Conservation (phyloP, 2,888 invertebrate genomes). For the Patella depressa region DNA sequence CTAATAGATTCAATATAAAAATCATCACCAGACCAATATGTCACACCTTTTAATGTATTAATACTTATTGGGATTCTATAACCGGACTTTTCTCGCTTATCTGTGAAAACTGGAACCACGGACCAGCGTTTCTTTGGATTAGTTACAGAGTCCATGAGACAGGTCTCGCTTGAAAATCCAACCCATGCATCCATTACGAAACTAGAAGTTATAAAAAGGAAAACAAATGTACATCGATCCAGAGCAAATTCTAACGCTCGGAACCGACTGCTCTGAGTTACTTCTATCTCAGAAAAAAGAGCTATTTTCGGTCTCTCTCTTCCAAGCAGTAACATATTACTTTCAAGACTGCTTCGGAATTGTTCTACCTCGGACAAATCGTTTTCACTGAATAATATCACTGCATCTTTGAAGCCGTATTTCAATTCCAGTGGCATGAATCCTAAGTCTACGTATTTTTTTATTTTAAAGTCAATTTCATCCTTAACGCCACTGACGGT, state of each 20-base stretch:
- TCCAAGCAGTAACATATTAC: slow-evolving; percentile 31
- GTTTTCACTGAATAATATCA: slow-evolving; percentile 52
- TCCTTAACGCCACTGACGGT: not conserved
- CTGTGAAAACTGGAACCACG: slow-evolving; percentile 58
- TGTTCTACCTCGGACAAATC: slow-evolving; percentile 41
- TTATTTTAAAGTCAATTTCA: slow-evolving; percentile 24
- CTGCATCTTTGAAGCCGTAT: slow-evolving; percentile 49
- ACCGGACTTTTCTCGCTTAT: slow-evolving; percentile 36
- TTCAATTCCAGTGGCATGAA: slow-evolving; percentile 42
- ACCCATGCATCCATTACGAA: slow-evolving; percentile 55
- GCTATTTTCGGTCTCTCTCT: slow-evolving; percentile 39
- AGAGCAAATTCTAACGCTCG: slow-evolving; percentile 43
- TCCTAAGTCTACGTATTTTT: slow-evolving; percentile 24
- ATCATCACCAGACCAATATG: slow-evolving; percentile 51
- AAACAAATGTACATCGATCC: slow-evolving; percentile 55
- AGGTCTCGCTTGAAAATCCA: slow-evolving; percentile 53
- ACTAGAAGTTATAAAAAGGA: slow-evolving; percentile 51
- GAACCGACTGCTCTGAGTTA: slow-evolving; percentile 31
- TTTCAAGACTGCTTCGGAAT: slow-evolving; percentile 45
- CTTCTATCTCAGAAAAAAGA: slow-evolving; percentile 44
- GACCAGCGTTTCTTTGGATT: slow-evolving; percentile 55
- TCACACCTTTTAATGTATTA: slow-evolving; percentile 56
- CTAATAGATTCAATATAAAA: slow-evolving; percentile 50
- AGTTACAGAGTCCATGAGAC: slow-evolving; percentile 57
- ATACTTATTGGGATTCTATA: slow-evolving; percentile 55